phyloP scores from a whole-genome alignment of 2,888 invertebrate species.

The Scrobipalpa atriplicella region DNA sequence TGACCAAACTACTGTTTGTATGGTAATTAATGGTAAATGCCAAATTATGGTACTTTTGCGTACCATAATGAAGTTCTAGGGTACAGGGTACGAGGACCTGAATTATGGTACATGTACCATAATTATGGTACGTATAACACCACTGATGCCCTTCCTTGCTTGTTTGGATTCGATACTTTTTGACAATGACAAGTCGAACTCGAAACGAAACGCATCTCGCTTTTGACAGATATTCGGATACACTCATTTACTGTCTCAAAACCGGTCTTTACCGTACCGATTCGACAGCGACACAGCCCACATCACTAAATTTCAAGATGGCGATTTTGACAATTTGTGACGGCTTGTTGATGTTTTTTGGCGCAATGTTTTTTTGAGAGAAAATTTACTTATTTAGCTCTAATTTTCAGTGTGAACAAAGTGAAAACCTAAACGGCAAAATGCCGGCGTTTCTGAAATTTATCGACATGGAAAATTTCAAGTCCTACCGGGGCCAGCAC shows the following conservation, averaged over 20 bases:
- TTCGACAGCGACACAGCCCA: too few relatives aligned
- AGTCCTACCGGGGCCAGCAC: slow-evolving; percentile 97
- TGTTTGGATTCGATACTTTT: neutral
- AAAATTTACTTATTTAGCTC: slow-evolving; percentile 29
- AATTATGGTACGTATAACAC: too few relatives aligned
- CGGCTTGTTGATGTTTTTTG: slow-evolving; percentile 50
- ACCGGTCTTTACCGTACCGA: slow-evolving; percentile 20
- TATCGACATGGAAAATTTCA: slow-evolving; percentile 99
- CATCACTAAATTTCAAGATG: slow-evolving; percentile 8
- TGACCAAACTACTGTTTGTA: too few relatives aligned
- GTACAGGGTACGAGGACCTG: too few relatives aligned
- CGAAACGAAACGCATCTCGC: neutral
- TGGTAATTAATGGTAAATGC: too few relatives aligned
- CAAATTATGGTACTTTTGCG: too few relatives aligned
- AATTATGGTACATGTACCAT: too few relatives aligned
- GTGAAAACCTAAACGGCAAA: slow-evolving; percentile 50
- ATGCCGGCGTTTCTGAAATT: slow-evolving; percentile 94
- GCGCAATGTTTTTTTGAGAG: slow-evolving; percentile 50
- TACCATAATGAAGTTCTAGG: too few relatives aligned
- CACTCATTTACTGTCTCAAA: neutral
- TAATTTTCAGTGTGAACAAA: slow-evolving; percentile 28
- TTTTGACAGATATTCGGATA: slow-evolving; percentile 17
- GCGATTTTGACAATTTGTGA: slow-evolving; percentile 12
- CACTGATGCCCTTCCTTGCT: too few relatives aligned
- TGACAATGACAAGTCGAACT: neutral